These are phyloP conservation scores for Ornithoptera priamus DNA, from an alignment of 2,888 invertebrate species.

Conservation along the genomic window DNA sequence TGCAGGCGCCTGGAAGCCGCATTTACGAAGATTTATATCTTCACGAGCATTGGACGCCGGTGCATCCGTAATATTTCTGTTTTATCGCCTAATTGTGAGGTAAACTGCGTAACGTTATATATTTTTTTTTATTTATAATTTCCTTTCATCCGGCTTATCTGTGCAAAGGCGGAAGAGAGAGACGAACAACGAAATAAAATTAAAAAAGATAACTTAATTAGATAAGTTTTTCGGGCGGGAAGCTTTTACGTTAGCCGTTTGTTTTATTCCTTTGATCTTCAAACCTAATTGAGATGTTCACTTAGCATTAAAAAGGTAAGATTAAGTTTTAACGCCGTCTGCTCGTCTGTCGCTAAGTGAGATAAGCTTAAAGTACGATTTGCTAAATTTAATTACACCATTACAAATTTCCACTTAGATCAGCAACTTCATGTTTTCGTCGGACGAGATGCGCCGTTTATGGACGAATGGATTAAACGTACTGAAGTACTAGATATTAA, in stretches of 20 bases:
- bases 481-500: no score
- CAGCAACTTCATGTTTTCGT: no score
- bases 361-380: not conserved
- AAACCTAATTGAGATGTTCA: conserved; percentile 20
- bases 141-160: conserved; percentile 25
- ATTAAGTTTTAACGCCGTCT: not conserved
- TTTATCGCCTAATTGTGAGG: conserved; percentile 26
- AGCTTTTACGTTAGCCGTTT: conserved; percentile 16
- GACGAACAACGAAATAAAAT: conserved; percentile 8
- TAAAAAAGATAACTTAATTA: conserved; percentile 23
- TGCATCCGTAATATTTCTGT: conserved; percentile 16
- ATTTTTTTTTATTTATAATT: conserved; percentile 13
- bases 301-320: conserved; percentile 1
- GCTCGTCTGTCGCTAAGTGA: not conserved
- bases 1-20: conserved; percentile 5
- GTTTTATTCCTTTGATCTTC: conserved; percentile 21
- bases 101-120: conserved; percentile 21
- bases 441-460: no score
- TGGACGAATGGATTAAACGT: no score
- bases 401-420: no score
- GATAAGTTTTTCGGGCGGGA: conserved; percentile 3
- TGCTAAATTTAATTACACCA: not conserved
- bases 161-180: conserved; percentile 14
- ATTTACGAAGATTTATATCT: conserved; percentile 16
- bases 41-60: not conserved